These are phyloP conservation scores for Riparia riparia DNA, from an alignment of 2,113 vertebrate species.

Conservation along the genomic window DNA sequence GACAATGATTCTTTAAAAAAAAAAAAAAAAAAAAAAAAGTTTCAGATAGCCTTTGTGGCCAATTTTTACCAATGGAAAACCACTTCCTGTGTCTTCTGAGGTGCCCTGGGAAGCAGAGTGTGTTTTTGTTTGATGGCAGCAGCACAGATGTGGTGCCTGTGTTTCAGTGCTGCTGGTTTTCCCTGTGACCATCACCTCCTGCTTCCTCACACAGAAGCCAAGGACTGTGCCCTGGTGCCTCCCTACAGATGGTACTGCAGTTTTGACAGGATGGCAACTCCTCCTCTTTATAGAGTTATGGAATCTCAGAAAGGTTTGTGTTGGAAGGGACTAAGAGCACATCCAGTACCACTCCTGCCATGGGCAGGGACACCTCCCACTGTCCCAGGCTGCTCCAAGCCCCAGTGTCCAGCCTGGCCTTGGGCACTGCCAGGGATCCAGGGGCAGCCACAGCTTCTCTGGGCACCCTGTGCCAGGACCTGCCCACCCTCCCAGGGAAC, in stretches of 20 bases:
- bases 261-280: background rate
- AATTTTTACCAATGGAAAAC: background rate
- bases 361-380: background rate
- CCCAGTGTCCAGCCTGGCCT: background rate
- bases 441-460: background rate
- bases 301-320: background rate
- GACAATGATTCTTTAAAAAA: background rate
- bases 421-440: background rate
- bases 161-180: background rate
- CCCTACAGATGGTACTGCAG: rapidly evolving
- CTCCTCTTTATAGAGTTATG: background rate
- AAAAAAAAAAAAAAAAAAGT: background rate
- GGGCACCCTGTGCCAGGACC: background rate
- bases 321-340: rapidly evolving
- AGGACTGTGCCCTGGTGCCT: background rate
- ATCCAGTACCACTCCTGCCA: rapidly evolving
- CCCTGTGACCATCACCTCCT: background rate
- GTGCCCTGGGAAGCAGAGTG: rapidly evolving
- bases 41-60: background rate
- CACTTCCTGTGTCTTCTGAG: background rate
- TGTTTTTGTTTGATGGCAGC: background rate
- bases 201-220: background rate
- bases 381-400: background rate
- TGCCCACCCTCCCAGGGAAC: background rate
- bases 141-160: rapidly evolving